Conservation (phyloP, 1,140 invertebrate species). For the Panonychus citri region DNA sequence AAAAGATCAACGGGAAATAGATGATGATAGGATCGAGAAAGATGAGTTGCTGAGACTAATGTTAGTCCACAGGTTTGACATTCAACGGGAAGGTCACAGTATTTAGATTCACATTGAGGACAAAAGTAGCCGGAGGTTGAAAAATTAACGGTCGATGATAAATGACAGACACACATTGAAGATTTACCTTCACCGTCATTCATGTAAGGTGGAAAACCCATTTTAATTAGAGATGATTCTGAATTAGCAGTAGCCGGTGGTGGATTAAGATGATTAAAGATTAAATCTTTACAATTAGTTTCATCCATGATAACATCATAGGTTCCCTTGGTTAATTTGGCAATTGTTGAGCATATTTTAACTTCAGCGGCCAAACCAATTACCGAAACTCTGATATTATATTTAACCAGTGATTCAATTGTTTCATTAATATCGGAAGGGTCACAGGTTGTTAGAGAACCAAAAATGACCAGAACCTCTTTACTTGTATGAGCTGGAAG, state of each 20-base stretch:
- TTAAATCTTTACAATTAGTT: slow-evolving; percentile 54
- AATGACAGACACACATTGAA: slow-evolving; percentile 25
- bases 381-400: slow-evolving; percentile 60
- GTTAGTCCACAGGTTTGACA: slow-evolving; percentile 80
- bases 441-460: slow-evolving; percentile 86
- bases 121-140: slow-evolving; percentile 53
- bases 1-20: slow-evolving; percentile 73
- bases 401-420: slow-evolving; percentile 41
- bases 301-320: slow-evolving; percentile 79
- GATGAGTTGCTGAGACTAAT: slow-evolving; percentile 86
- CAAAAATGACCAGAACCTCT: slow-evolving; percentile 42
- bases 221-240: slow-evolving; percentile 29
- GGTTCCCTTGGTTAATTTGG: slow-evolving; percentile 44
- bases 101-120: slow-evolving; percentile 85
- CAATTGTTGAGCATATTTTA: slow-evolving; percentile 57
- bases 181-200: slow-evolving; percentile 22
- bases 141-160: slow-evolving; percentile 9
- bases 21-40: slow-evolving; percentile 90
- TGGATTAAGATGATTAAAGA: slow-evolving; percentile 48
- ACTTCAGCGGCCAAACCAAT: slow-evolving; percentile 89
- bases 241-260: slow-evolving; percentile 46
- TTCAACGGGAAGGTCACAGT: slow-evolving; percentile 90
- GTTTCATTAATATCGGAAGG: slow-evolving; percentile 72
- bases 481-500: slow-evolving; percentile 77
- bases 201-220: slow-evolving; percentile 29